Conservation (phyloP, 2,888 invertebrate species). For the Tribolium freemani region DNA sequence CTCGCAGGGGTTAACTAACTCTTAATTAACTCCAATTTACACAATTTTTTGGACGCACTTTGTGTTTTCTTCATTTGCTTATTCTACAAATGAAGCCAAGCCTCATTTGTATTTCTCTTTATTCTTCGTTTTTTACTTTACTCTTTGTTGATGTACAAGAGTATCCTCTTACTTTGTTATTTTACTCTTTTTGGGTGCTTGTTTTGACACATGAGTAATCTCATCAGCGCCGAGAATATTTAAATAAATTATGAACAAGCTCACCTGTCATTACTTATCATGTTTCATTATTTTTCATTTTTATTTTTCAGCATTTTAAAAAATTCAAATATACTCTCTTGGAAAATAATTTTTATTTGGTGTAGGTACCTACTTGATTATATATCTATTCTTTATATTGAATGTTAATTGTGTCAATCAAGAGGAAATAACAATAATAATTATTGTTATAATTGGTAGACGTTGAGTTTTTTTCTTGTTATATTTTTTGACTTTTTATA, state of each 20-base stretch:
- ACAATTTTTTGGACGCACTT: not conserved
- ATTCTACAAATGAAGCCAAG: slow-evolving; percentile 16
- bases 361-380: not conserved
- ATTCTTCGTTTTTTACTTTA: not conserved
- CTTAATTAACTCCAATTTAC: not conserved
- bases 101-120: not conserved
- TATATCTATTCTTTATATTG: not conserved
- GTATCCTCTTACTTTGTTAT: slow-evolving; percentile 26
- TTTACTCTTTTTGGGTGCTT: slow-evolving; percentile 2
- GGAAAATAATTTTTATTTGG: not conserved
- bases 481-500: not conserved
- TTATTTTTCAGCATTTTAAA: not conserved
- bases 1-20: not conserved
- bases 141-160: not conserved
- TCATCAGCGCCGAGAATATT: slow-evolving; percentile 22
- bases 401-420: not conserved
- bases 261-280: slow-evolving; percentile 24
- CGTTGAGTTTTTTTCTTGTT: not conserved
- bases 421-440: not conserved
- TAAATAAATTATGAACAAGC: slow-evolving; percentile 21
- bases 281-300: slow-evolving; percentile 1
- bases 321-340: not conserved
- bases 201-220: slow-evolving; percentile 22
- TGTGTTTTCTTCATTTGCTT: slow-evolving; percentile 1
- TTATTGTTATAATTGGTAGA: not conserved